Percentiles rank a stretch among this genome's conserved stretches.
Conservation (phyloP, 2,797 vertebrate genomes). For the Sebastes vulpes region DNA sequence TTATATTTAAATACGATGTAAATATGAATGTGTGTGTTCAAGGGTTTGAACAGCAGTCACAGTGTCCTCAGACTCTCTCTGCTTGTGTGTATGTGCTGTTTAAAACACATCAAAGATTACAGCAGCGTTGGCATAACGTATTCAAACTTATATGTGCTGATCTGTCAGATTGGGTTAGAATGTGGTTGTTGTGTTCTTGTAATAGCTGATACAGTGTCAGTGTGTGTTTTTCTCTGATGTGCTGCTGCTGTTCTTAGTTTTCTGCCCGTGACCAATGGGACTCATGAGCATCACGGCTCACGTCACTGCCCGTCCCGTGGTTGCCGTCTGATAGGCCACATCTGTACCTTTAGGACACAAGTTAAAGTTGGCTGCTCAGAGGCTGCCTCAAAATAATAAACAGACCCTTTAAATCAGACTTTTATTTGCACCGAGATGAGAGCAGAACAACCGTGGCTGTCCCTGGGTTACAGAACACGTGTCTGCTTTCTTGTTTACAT, state of each 20-base stretch:
- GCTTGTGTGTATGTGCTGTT: not conserved
- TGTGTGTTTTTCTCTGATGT: not conserved
- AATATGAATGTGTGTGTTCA: not conserved
- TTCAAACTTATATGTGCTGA: not conserved
- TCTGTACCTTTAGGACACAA: slow-evolving; percentile 53
- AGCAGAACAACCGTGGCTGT: too few species aligned
- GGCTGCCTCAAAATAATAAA: not conserved
- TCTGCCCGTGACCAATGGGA: slow-evolving; percentile 7
- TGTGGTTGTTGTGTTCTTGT: not conserved
- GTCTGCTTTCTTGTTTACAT: not conserved
- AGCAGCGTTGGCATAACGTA: not conserved
- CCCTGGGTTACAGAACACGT: not conserved
- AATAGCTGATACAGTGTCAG: not conserved
- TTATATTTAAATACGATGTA: slow-evolving; percentile 1
- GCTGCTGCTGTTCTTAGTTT: slow-evolving; percentile 45
- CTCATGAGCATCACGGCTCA: slow-evolving; percentile 32
- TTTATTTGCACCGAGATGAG: not conserved
- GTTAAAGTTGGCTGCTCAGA: not conserved
- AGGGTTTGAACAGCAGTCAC: not conserved
- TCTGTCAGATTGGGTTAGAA: not conserved
- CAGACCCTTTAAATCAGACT: not conserved
- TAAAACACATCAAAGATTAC: not conserved
- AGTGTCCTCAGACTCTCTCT: not conserved
- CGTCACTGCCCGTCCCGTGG: slow-evolving; percentile 61
- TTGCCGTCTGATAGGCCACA: slow-evolving; percentile 43